Evolutionary conservation across 1,140 invertebrate species (phyloP), one percentile per base, ranked within the genome.

Genomic region (Battus philenor): DNA sequence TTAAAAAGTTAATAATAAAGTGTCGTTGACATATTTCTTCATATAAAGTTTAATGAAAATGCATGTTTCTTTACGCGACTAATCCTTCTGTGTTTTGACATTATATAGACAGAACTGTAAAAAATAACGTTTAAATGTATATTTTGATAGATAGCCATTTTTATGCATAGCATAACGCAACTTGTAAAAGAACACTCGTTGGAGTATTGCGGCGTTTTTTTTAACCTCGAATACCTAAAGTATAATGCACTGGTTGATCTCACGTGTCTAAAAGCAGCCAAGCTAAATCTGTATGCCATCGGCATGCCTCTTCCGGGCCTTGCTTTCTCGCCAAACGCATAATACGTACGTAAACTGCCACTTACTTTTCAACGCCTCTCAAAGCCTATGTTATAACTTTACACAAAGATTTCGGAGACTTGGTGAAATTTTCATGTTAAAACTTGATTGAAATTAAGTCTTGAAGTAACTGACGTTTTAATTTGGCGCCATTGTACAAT

Each of bases 231-330:
- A 41, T 55, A 31, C 33, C 36, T 27, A 36, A 50, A 30, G 50
- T 59, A n/a, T 61, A 67, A 67, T 68, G 58, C 67, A 57, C 53
- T 53, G 47, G 62, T 56, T 81, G 70, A 81, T 77, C 67, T 81
- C 77, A 78, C 65, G 50, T 57, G 49, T 72, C 70, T 69, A 73
- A 78, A 76, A 71, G 68, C 66, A 75, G 71, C 59, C 47, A 47
- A 49, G 59, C 70, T 76, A 78, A 75, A 76, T 78, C 71, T 54
- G 72, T 78, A 69, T 67, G 59, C 61, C 55, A 64, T 71, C 60
- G 55, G 45, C 54, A 54, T 59, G 54, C 54, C 59, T 66, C 66
- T 74, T 76, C 75, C 69, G 75, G 63, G 63, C 63, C 58, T 47
- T 48, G 61, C 63, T 69, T 76, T 77, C 66, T 71, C 68, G 58